Percentiles rank a stretch among this genome's conserved stretches.
Evolutionary conservation across 92 coral and sea anemone genomes (phyloP).

Genomic region (Porites lobata): DNA sequence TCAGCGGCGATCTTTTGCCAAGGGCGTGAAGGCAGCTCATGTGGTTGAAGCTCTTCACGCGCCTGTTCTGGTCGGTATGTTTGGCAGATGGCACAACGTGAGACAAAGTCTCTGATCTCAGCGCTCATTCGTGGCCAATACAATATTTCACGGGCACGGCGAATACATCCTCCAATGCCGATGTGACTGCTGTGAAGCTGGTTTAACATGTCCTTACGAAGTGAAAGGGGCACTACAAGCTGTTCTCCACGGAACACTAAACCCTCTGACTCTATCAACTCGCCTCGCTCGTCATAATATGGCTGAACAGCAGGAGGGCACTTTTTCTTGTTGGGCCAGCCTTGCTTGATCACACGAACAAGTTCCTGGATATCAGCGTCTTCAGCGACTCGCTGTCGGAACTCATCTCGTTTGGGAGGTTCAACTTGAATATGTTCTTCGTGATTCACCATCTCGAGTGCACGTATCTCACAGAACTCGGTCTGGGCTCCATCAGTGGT

Average conservation of each 20-base stretch:
- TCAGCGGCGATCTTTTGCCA: constrained; percentile 60
- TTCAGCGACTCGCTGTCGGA: constrained; percentile 21
- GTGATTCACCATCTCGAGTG: constrained; percentile 50
- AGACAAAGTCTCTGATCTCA: constrained; percentile 55
- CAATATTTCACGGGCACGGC: constrained; percentile 42
- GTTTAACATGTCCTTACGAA: constrained; percentile 41
- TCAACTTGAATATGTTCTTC: constrained; percentile 38
- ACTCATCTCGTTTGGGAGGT: constrained; percentile 50
- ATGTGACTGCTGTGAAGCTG: constrained; percentile 63
- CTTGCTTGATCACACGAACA: not conserved
- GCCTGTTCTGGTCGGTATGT: constrained; percentile 61
- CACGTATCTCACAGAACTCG: constrained; percentile 47
- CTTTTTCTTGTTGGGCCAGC: constrained; percentile 49
- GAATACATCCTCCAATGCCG: constrained; percentile 33
- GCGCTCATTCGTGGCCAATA: constrained; percentile 56
- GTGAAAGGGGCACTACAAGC: constrained; percentile 37
- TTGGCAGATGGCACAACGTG: constrained; percentile 59
- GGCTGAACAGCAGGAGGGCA: constrained; percentile 48
- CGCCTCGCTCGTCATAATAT: constrained; percentile 25
- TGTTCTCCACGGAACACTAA: constrained; percentile 38
- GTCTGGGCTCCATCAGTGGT: constrained; percentile 41
- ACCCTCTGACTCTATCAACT: constrained; percentile 30
- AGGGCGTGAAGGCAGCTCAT: constrained; percentile 59
- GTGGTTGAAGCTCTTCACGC: constrained; percentile 59
- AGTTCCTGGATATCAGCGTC: constrained; percentile 56